Percentiles rank a stretch among this genome's conserved stretches.
Conservation (phyloP, 2,113 vertebrate species). For the Rhinolophus ferrumequinum region DNA sequence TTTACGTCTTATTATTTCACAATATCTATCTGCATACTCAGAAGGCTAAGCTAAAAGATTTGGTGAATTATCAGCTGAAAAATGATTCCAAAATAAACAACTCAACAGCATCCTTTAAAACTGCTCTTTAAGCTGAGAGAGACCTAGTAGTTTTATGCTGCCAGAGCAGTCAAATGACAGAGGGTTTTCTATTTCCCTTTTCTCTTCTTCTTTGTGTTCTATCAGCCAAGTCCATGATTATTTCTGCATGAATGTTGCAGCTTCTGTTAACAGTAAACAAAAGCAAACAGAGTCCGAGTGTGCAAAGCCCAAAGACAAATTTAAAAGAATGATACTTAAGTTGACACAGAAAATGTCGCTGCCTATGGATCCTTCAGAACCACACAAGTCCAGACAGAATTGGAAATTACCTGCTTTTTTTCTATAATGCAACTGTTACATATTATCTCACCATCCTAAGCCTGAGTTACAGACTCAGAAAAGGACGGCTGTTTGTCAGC, state of each 20-base stretch:
- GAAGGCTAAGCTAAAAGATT: constrained; percentile 41
- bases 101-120: neutral
- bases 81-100: constrained; percentile 46
- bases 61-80: constrained; percentile 1
- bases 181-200: constrained; percentile 56
- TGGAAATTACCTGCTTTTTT: constrained; percentile 62
- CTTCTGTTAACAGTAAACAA: constrained; percentile 78
- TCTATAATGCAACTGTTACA: constrained; percentile 53
- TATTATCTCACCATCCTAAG: constrained; percentile 57
- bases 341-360: constrained; percentile 54
- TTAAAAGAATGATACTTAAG: constrained; percentile 53
- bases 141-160: constrained; percentile 15
- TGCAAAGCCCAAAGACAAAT: constrained; percentile 64
- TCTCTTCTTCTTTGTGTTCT: constrained; percentile 55
- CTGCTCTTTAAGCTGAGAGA: constrained; percentile 27
- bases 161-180: constrained; percentile 46
- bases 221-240: constrained; percentile 68
- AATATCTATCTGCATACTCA: constrained; percentile 36
- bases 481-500: constrained; percentile 72
- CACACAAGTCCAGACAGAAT: neutral
- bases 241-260: constrained; percentile 79
- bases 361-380: constrained; percentile 38
- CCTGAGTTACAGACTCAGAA: constrained; percentile 60
- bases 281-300: constrained; percentile 64
- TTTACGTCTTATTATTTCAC: constrained; percentile 81